These are phyloP conservation scores for Portunus trituberculatus DNA, from an alignment of 1,140 invertebrate species.

Conservation along the genomic window DNA sequence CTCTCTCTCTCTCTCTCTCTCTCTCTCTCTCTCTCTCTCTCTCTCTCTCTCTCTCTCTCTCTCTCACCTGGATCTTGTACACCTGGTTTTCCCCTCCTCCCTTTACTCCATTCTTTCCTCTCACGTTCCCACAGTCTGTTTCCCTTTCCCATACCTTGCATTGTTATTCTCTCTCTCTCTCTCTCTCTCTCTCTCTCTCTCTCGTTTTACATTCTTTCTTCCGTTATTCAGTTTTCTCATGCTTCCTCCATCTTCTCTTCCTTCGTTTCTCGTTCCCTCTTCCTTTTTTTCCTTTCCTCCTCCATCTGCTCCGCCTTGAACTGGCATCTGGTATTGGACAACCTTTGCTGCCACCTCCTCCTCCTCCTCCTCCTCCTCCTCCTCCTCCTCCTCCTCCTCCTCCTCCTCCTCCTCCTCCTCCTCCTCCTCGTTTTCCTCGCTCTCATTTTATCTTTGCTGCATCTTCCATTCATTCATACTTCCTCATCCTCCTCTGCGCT, in stretches of 20 bases:
- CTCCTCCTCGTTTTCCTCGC: background rate
- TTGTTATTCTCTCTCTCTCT: background rate
- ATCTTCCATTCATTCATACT: background rate
- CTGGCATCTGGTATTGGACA: background rate
- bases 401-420: too few species aligned
- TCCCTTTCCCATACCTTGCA: too few species aligned
- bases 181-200: too few species aligned
- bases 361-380: background rate
- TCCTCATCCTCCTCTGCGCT: background rate
- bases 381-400: too few species aligned
- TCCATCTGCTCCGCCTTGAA: background rate
- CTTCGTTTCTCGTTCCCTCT: background rate
- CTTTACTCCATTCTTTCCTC: too few species aligned
- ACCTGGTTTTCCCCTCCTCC: too few species aligned
- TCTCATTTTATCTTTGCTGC: background rate
- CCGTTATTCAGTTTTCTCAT: background rate
- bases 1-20: too few species aligned
- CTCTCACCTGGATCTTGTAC: too few species aligned
- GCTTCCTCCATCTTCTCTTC: background rate
- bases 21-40: too few species aligned
- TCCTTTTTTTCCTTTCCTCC: background rate
- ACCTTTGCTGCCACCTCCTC: background rate
- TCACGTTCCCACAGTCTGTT: too few species aligned
- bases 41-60: too few species aligned
- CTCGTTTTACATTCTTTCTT: background rate